Evolutionary conservation across 2,113 vertebrate species (phyloP).

Genomic region (Junco hyemalis): DNA sequence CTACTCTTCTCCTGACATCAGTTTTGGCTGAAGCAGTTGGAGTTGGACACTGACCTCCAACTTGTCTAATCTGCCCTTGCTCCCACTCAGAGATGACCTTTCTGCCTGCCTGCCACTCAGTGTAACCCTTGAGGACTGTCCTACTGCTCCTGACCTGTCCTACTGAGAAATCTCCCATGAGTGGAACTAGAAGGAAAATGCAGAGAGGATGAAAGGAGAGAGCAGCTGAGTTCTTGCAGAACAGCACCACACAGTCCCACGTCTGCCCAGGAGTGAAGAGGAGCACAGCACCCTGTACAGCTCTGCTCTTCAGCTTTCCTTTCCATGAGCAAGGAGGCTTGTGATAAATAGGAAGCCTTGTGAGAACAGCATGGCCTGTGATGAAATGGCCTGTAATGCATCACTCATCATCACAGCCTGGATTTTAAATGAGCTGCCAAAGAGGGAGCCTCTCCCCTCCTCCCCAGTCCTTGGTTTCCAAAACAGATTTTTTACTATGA

Average conservation of each 20-base stretch:
- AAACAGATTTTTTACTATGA: background rate
- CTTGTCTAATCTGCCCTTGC: accelerated
- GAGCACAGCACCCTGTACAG: background rate
- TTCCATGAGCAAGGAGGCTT: background rate
- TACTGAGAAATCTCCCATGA: background rate
- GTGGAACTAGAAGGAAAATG: accelerated
- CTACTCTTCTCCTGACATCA: background rate
- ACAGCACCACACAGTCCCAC: accelerated
- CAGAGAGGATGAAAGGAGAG: background rate
- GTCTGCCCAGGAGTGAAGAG: background rate
- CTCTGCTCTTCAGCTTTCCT: background rate
- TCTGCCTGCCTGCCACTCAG: background rate
- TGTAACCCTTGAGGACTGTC: background rate
- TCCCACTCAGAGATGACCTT: background rate
- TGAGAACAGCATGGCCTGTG: background rate
- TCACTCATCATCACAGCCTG: background rate
- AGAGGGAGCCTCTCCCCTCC: background rate
- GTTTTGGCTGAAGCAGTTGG: background rate
- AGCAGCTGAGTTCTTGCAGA: background rate
- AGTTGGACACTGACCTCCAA: background rate
- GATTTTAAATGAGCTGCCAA: background rate
- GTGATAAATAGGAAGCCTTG: background rate
- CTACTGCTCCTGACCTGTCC: background rate
- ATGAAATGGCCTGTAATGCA: background rate
- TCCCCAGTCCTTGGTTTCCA: background rate